phyloP scores from a whole-genome alignment of 2,797 vertebrate species.

The Mormyrus hasselquistii region DNA sequence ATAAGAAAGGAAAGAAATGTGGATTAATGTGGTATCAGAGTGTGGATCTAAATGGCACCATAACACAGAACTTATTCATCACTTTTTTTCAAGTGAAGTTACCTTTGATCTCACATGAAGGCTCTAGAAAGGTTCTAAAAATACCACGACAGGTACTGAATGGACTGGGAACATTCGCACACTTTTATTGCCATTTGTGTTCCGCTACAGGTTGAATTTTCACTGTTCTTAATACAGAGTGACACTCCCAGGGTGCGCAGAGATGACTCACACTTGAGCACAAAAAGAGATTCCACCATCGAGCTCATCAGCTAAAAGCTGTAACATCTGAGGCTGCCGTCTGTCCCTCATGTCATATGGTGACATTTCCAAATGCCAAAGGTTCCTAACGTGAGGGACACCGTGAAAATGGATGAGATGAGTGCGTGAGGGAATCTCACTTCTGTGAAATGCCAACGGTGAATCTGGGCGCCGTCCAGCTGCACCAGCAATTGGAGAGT shows the following conservation, averaged over 20 bases:
- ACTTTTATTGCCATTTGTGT: not conserved
- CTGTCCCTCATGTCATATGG: not conserved
- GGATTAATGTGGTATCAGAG: not conserved
- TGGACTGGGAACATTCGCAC: not conserved
- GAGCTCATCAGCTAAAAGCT: conserved; percentile 39
- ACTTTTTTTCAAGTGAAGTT: not conserved
- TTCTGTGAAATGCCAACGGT: not conserved
- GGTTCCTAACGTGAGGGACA: not conserved
- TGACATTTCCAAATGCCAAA: conserved; percentile 21
- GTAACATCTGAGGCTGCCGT: not conserved
- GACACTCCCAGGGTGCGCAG: not conserved
- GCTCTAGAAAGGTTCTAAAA: not conserved
- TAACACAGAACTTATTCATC: not conserved
- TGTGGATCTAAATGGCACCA: not conserved
- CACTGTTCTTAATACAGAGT: not conserved
- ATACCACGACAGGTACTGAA: not conserved
- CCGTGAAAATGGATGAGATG: conserved; percentile 27
- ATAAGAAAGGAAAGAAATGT: not conserved
- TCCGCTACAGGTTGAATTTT: not conserved
- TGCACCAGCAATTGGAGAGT: conserved; percentile 3
- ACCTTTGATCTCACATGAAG: not conserved
- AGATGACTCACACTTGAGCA: not conserved
- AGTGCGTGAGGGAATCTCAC: conserved; percentile 24
- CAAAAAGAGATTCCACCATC: not conserved
- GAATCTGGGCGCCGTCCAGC: not conserved